These are phyloP conservation scores for Creontiades dilutus DNA, from an alignment of 2,888 invertebrate genomes.

Conservation along the genomic window DNA sequence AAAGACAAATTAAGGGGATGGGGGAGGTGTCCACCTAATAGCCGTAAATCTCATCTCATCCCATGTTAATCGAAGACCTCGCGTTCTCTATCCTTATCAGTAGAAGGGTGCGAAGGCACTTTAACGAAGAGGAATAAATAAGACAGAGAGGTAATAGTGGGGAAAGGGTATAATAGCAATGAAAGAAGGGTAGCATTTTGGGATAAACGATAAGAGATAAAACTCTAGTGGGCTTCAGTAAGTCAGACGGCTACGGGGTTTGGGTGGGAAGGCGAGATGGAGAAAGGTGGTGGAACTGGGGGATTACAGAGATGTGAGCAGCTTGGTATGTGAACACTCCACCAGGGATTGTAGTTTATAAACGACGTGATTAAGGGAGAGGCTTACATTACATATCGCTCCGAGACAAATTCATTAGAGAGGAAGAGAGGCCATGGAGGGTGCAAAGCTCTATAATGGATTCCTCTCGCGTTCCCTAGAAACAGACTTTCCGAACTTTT, in stretches of 20 bases:
- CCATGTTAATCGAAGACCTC: no score
- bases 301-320: neutral
- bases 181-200: neutral
- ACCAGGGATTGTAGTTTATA: neutral
- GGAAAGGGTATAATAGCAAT: neutral
- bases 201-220: neutral
- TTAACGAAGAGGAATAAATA: neutral
- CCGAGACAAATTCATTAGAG: slow-evolving; percentile 25
- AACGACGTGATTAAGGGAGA: neutral
- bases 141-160: neutral
- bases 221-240: neutral
- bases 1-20: no score
- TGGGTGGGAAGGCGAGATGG: neutral
- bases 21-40: no score
- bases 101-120: neutral
- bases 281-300: neutral
- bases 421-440: neutral
- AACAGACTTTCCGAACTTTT: slow-evolving; percentile 24
- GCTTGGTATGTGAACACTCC: neutral
- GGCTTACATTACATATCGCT: slow-evolving; percentile 33
- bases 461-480: neutral
- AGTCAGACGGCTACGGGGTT: neutral
- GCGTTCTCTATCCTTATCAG: neutral
- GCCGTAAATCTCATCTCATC: no score
- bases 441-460: slow-evolving; percentile 8